Conservation (phyloP, 2,888 invertebrate genomes). For the Onchidella celtica region DNA sequence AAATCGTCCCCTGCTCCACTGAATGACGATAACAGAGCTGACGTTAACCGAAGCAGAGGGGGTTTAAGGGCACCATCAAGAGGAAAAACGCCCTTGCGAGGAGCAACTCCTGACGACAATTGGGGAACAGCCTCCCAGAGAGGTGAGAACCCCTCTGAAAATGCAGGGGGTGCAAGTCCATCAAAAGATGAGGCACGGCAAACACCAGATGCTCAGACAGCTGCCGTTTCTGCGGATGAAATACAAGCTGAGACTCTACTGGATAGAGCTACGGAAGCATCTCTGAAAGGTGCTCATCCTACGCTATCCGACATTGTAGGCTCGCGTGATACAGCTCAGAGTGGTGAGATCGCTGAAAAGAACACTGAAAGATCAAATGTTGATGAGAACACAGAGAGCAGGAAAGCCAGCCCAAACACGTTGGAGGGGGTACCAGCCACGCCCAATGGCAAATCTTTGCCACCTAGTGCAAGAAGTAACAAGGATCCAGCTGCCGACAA, state of each 20-base stretch:
- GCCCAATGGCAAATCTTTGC: not conserved
- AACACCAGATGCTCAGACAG: too few relatives aligned
- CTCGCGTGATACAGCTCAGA: not conserved
- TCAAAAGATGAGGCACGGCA: not conserved
- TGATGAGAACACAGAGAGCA: not conserved
- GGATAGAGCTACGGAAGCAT: slow-evolving; percentile 10
- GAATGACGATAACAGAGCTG: not conserved
- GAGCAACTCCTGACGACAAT: not conserved
- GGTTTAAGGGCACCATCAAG: not conserved
- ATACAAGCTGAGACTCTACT: not conserved
- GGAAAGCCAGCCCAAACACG: too few relatives aligned
- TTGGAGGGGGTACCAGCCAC: not conserved
- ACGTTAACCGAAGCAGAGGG: not conserved
- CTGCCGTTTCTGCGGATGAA: too few relatives aligned
- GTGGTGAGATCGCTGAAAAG: not conserved
- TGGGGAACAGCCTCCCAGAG: not conserved
- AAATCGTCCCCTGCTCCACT: not conserved
- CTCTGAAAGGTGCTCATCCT: slow-evolving; percentile 18
- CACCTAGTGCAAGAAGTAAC: not conserved
- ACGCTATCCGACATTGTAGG: not conserved
- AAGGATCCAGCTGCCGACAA: too few relatives aligned
- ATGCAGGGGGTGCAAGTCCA: not conserved
- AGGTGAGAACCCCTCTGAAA: not conserved
- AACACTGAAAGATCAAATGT: not conserved
- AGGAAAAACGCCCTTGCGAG: not conserved